Evolutionary conservation across 2,797 vertebrate species (phyloP).

Genomic region (Austrolebias charrua): DNA sequence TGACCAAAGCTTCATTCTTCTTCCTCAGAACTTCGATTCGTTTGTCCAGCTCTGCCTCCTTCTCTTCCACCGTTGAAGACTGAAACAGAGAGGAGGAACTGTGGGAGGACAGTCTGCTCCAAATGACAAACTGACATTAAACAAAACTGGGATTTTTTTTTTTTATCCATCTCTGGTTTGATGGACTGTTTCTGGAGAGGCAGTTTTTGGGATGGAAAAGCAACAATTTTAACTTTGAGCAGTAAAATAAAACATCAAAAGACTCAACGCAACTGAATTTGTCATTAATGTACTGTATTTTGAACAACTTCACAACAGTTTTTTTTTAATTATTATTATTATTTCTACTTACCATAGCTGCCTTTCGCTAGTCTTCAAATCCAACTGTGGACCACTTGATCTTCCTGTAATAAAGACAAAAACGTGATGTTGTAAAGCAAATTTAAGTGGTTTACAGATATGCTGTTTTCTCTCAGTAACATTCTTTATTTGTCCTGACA

Average conservation of each 20-base stretch:
- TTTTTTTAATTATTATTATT: no score
- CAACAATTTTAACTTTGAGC: neutral
- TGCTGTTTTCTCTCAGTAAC: neutral
- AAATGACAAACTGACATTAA: neutral
- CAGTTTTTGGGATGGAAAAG: no score
- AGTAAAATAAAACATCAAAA: neutral
- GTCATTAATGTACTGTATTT: neutral
- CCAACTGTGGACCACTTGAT: conserved; percentile 21
- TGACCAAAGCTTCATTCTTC: conserved; percentile 91
- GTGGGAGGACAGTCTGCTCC: no score
- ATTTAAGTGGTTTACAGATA: neutral
- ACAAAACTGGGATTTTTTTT: neutral
- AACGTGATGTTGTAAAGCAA: neutral
- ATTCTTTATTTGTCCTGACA: neutral
- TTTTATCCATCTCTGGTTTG: neutral
- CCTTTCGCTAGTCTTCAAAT: conserved; percentile 50
- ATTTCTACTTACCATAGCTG: conserved; percentile 74
- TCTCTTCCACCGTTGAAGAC: conserved; percentile 87
- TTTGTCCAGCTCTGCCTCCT: conserved; percentile 89
- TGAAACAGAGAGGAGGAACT: conserved; percentile 40
- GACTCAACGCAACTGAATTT: neutral
- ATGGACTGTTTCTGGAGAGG: neutral
- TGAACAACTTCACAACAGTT: neutral
- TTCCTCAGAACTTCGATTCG: conserved; percentile 90
- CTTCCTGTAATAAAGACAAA: conserved; percentile 26